Base-by-base conservation (phyloP, 2,113 vertebrate genomes). In the Fregetta grallaria region DNA sequence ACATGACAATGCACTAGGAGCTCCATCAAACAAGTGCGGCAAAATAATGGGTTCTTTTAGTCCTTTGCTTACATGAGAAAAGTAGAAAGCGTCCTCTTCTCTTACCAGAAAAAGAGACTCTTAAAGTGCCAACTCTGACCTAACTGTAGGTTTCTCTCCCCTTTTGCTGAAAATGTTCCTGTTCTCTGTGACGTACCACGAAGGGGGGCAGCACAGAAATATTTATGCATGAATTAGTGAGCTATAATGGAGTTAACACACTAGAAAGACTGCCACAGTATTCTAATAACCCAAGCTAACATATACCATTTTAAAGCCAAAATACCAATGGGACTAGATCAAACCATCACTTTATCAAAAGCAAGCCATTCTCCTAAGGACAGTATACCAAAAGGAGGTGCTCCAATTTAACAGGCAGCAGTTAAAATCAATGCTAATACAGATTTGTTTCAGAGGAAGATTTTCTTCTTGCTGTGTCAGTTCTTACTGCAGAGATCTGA, bases 1-100 rank as follows among this genome's bases (percentile, higher is more conserved):
- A 81, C 83, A 63, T 86, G 88, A 85, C 66, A 94, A 71, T 15
- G 22, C 11, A 18, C 73, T 63, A 52, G 3, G 36, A 74, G 40
- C 38, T 88, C 27, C 50, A 83, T 17, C 81, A 53, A 95, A 82
- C 22, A 53, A 89, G 7, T 15, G n/a, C 7, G 1, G 17, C 56
- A 86, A 91, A 82, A 67, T 71, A 96, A 95, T 19, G 45, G 49
- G 58, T 29, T 82, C 88, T 90, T 92, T 95, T 29, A 93, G 85
- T 34, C 13, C n/a, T 92, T 80, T 4, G 14, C 40, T 97, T 83
- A 66, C 70, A 38, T 15, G 53, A 66, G 34, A 65, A 94, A 90
- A 81, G 52, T 52, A 78, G 61, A 47, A 86, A 66, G 30, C 11
- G 32, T 44, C 27, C 59, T 86, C 55, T 78, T 79, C 73, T 92